Percentiles rank a stretch among this genome's conserved stretches.
These are phyloP conservation scores for Tragelaphus eurycerus DNA, from an alignment of 2,797 vertebrate genomes.

Conservation along the genomic window DNA sequence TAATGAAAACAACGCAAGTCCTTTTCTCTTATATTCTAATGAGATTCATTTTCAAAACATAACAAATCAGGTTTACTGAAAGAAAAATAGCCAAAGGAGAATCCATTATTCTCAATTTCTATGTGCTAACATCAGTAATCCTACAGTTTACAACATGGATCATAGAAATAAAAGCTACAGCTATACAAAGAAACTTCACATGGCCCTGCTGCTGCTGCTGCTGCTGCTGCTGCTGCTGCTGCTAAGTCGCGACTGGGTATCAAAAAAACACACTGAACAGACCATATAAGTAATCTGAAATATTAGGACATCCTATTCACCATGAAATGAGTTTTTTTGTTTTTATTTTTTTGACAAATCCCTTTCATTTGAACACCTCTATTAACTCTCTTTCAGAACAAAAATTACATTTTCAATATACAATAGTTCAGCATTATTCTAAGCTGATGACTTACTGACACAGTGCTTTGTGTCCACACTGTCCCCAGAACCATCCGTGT, in stretches of 20 bases:
- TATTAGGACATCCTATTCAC: neutral
- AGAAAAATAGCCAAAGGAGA: neutral
- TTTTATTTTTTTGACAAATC: neutral
- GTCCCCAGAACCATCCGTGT: neutral
- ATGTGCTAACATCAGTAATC: neutral
- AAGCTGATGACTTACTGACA: neutral
- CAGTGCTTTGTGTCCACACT: neutral
- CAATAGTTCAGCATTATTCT: neutral
- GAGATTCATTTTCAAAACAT: neutral
- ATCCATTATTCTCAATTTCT: neutral
- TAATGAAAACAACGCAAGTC: neutral
- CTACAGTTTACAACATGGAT: neutral
- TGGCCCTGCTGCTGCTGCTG: neutral
- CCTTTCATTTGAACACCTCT: neutral
- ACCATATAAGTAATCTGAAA: no score
- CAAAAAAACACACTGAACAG: neutral
- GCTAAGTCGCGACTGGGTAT: neutral
- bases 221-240: no score
- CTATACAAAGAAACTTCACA: neutral
- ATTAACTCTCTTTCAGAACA: neutral
- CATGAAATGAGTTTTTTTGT: neutral
- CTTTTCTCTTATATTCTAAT: neutral
- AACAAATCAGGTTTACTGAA: neutral
- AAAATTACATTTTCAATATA: neutral
- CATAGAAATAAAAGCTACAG: neutral